Evolutionary conservation across 2,113 vertebrate genomes (phyloP).

Genomic region (Lepus americanus): DNA sequence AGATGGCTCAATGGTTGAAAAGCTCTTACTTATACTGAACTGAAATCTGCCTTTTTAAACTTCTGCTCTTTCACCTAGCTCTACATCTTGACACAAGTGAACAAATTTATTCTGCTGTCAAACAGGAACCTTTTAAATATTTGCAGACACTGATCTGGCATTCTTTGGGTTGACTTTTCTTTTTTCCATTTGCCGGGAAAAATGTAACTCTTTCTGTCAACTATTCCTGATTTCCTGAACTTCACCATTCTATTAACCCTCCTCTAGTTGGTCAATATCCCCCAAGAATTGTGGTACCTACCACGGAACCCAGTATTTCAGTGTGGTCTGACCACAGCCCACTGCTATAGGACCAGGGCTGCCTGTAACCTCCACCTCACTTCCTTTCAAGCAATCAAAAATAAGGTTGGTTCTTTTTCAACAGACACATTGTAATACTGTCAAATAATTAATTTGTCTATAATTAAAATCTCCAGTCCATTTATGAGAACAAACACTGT

Average conservation of each 20-base stretch:
- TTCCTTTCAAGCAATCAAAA: conserved; percentile 54
- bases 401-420: neutral
- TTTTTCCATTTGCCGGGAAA: conserved; percentile 22
- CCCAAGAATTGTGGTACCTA: conserved; percentile 69
- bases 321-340: conserved; percentile 70
- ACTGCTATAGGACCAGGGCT: neutral
- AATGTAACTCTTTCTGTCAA: conserved; percentile 44
- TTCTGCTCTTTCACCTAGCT: neutral
- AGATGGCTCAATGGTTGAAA: neutral
- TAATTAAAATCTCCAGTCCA: conserved; percentile 61
- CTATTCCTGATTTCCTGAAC: conserved; percentile 42
- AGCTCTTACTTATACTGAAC: neutral
- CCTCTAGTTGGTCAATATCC: conserved; percentile 53
- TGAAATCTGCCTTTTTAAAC: conserved; percentile 19
- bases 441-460: conserved; percentile 60
- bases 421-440: conserved; percentile 33
- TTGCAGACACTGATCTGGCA: conserved; percentile 3
- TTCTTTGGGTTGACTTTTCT: conserved; percentile 32
- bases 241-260: conserved; percentile 27
- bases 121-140: conserved; percentile 42
- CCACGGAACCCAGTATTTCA: conserved; percentile 23
- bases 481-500: conserved; percentile 37
- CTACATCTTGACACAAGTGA: conserved; percentile 37
- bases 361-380: conserved; percentile 19
- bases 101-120: conserved; percentile 58